Base-by-base conservation (phyloP, 2,113 vertebrate genomes). In the Fregata magnificens region DNA sequence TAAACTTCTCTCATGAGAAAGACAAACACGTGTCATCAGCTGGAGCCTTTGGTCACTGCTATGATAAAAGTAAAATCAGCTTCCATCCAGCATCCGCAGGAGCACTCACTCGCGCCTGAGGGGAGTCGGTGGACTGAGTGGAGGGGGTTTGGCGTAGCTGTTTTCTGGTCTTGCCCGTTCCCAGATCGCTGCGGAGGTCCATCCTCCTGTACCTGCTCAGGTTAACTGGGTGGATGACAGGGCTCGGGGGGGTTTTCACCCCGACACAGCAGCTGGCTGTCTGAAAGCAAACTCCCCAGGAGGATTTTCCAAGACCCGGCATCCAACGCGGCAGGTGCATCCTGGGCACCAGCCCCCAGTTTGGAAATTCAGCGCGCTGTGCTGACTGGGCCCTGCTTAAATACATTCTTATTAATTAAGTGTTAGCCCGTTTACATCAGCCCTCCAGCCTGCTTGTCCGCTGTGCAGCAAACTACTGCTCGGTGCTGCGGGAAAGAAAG, bases 81-180 rank as follows among this genome's bases (percentile, higher is more conserved):
- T 86, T 91, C 45, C 29, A 70, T 44, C 45, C 61, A 72, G 52
- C 25, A 59, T 28, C 28, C 65, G 24, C 47, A 55, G 89, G 47
- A 86, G 34, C 0, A 0, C 32, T 93, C 56, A 6, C 38, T 72
- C 0, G 1, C 1, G 2, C 1, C 0, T 0, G 0, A 72, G 56
- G 28, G 31, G 26, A 52, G 34, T 49, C 56, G 6, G 1, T 58
- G n/a, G n/a, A n/a, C n/a, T n/a, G 59, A 53, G 21, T 13, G 13
- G 40, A 72, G 10, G 5, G 31, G 4, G 11, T 49, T 91, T 89
- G 56, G 20, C 17, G 3, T 47, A 36, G 44, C 38, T 80, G 10
- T 67, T 93, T 82, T 47, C 83, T 71, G 24, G 9, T 92, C 56
- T 85, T 28, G 17, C 29, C 32, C 55, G 61, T 85, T 87, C 66